Base-by-base conservation (phyloP, 2,797 vertebrate genomes). In the Gambusia yucatana region DNA sequence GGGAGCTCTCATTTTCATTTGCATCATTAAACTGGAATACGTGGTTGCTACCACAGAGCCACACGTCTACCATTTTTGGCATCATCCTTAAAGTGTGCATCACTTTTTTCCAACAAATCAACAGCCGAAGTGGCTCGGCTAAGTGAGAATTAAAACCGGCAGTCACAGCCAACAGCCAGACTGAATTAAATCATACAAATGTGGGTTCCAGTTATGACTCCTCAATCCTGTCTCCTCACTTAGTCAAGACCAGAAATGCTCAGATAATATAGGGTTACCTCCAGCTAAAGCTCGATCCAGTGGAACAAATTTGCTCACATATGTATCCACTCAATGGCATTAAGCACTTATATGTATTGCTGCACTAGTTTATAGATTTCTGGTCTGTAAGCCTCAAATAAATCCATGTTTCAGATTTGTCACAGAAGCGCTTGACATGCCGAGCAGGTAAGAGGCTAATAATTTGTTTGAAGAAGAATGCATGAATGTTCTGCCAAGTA, bases 291-390 rank as follows among this genome's bases (percentile, higher is more conserved):
- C 93, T 91, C 84, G 25, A 55, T 30, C 80, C 89, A 93, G 93
- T 93, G 90, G 90, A 94, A 92, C 87, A 90, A 88, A 93, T 94
- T 89, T 92, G 63, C 85, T 85, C 82, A 87, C 87, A 88, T 80
- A 84, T 94, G 92, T 86, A 88, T 91, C 93, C 92, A 92, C 90
- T 95, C 91, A 89, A 69, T 91, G 88, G 91, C 88, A 90, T 91
- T 81, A 83, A 82, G 83, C 59, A 79, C 78, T 77, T 82, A 86
- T 78, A 82, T 59, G 86, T 89, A 88, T 82, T 78, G 76, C 78
- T 71, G 87, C 75, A 84, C 92, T 85, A 85, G 75, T 79, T 78
- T 84, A 80, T 75, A 87, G 63, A 82, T 85, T 86, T 84, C 59
- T 83, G 74, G 77, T 82, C 84, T 82, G 76, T 81, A 81, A 87